Base-by-base conservation (phyloP, 2,888 invertebrate genomes). In the Acleris laterana region DNA sequence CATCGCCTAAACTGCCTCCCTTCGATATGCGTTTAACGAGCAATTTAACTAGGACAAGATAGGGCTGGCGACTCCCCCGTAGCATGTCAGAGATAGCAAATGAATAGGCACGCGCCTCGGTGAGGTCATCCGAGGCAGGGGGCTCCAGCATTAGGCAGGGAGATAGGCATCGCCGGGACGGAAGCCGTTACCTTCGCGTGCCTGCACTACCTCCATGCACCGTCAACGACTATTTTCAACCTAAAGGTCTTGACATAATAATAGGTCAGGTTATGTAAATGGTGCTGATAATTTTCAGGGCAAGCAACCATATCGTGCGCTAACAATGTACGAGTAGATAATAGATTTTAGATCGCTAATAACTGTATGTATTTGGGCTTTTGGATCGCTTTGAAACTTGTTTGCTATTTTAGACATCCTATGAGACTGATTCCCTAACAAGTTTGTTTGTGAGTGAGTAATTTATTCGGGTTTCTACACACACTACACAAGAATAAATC, bases 251-350 rank as follows among this genome's bases (percentile, higher is more conserved):
- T 69, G 55, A 70, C 55, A 69, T 62, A 70, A 69, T 51, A 60
- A 81, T 84, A 86, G 85, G 85, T 82, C 83, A 80, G 62, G 71
- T 71, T 73, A 76, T 73, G 74, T 77, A 81, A 83, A 84, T 84
- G 79, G 74, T 77, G 74, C 71, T 67, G 67, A 57, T 66, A 56
- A 66, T 57, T 62, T 62, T 66, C 56, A 52, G 46, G 28, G 22
- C 22, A 52, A n/a, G 19, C 6, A 52, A 25, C n/a, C 52, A 49
- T 59, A 20, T 11, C 17, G 25, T 28, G 46, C 17, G n/a, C 46
- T 17, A 46, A 46, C 46, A 46, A 46, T 46, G 46, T 46, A 44
- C 1, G 28, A 32, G 25, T 25, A 25, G 13, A 44, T 46, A 46
- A 25, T 6, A n/a, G 46, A 44, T 44, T 44, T 44, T n/a, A 44